phyloP scores from a whole-genome alignment of 1,140 invertebrate genomes.

The Sycophaga agraensis region DNA sequence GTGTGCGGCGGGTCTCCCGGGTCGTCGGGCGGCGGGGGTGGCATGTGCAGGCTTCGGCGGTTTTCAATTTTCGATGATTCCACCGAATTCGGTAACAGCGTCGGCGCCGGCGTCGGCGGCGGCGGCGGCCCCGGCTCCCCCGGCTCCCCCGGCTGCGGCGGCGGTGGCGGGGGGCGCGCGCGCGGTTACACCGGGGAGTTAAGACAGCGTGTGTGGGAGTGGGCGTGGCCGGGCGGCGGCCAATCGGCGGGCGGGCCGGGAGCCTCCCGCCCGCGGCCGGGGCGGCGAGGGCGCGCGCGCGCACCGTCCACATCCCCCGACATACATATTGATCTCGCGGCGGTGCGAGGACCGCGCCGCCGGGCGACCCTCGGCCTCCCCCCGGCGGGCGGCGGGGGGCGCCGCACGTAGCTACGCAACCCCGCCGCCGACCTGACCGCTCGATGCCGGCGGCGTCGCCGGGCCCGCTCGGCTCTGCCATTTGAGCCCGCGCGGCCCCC shows the following conservation, averaged over 20 bases:
- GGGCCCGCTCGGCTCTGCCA: conserved; percentile 11
- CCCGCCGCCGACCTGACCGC: conserved; percentile 11
- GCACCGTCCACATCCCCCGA: conserved; percentile 42
- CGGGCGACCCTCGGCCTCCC: no score
- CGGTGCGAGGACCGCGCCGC: conserved; percentile 35
- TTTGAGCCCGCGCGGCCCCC: conserved; percentile 16
- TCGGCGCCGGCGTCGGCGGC: not conserved
- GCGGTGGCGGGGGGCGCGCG: not conserved
- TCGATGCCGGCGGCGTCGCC: not conserved
- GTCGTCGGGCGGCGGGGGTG: no score
- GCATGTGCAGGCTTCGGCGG: conserved; percentile 38
- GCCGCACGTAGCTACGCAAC: conserved; percentile 17
- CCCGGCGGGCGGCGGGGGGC: no score
- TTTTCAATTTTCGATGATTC: conserved; percentile 60
- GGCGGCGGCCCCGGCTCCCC: no score
- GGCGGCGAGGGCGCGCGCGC: not conserved
- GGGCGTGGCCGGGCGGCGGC: conserved; percentile 55
- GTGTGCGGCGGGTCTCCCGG: no score
- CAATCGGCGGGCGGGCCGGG: conserved; percentile 53
- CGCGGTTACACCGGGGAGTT: conserved; percentile 45
- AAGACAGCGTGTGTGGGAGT: conserved; percentile 59
- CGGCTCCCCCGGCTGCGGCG: not conserved
- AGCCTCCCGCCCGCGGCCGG: conserved; percentile 53
- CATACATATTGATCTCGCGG: conserved; percentile 60
- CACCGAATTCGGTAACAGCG: conserved; percentile 46